Evolutionary conservation across 2,888 invertebrate species (phyloP), one percentile per base, ranked within the genome.

Genomic region (Troides oblongomaculatus): DNA sequence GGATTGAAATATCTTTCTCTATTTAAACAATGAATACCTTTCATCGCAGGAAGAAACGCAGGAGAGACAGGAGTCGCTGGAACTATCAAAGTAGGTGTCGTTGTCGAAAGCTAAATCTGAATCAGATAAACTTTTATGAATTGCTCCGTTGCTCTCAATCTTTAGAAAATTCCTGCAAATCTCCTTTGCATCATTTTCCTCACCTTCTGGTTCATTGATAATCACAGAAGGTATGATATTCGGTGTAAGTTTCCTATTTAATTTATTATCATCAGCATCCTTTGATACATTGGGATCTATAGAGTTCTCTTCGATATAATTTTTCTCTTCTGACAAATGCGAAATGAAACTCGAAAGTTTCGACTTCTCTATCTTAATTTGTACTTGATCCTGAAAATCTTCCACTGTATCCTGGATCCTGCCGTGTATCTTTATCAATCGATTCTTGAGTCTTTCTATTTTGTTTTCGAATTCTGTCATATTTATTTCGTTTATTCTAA

Each of bases 341-440:
- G 90, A 84, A 2, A 89, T 84, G 4, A 92, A 86, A 71, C 77
- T 82, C 0, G 86, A 81, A 25, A 89, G 71, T 72, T 85, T 81
- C 0, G 87, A 86, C 36, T 76, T 81, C 62, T 90, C 89, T 39
- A 89, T 81, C 77, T 85, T 86, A n/a, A 74, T 84, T 50, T 92
- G 92, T 1, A 93, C 78, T 71, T 90, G 88, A 60, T 91, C 93
- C 75, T 91, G 92, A 0, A 93, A 79, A 64, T 87, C 89, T 72
- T 93, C 93, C 58, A 93, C 87, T 1, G 83, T 81, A 60, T 90
- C 88, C 62, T 92, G 91, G 0, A 93, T 82, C 71, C 89, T 92
- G 21, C 78, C 92, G 69, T 93, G 92, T 43, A 93, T 79, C 74
- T 81, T 88, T 36, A 85, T 81, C 0, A 92, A 74, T 0, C 84